These are phyloP conservation scores for Ambastaia sidthimunki DNA, from an alignment of 2,797 vertebrate species.

Conservation along the genomic window DNA sequence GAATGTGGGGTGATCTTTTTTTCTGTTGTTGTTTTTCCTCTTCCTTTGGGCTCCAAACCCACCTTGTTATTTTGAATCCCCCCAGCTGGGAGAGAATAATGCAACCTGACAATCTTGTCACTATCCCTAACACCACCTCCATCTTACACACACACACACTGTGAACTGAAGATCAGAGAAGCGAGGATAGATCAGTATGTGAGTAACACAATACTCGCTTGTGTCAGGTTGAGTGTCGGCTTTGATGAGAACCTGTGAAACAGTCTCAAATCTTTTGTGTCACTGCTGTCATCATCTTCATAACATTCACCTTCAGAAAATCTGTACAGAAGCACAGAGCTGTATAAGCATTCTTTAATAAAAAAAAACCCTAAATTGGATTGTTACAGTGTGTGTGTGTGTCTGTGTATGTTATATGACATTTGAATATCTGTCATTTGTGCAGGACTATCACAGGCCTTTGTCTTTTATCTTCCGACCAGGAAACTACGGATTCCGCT, in stretches of 20 bases:
- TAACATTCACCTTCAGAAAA: neutral
- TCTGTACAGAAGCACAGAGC: neutral
- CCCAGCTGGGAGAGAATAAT: constrained; percentile 52
- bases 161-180: constrained; percentile 24
- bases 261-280: constrained; percentile 22
- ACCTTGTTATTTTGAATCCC: constrained; percentile 58
- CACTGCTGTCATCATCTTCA: constrained; percentile 12
- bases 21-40: constrained; percentile 3
- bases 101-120: constrained; percentile 45
- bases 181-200: constrained; percentile 28
- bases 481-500: neutral
- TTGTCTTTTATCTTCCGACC: constrained; percentile 4
- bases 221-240: constrained; percentile 27
- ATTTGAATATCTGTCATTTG: constrained; percentile 1
- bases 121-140: constrained; percentile 43
- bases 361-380: neutral
- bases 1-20: constrained; percentile 3
- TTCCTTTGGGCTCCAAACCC: constrained; percentile 39
- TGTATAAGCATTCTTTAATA: neutral
- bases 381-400: neutral
- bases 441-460: neutral
- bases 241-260: constrained; percentile 25
- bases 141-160: constrained; percentile 17
- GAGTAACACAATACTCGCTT: constrained; percentile 20
- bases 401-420: neutral